Conservation (phyloP, 37 sponge, comb jelly and placozoan genomes). For the Halichondria panicea region DNA sequence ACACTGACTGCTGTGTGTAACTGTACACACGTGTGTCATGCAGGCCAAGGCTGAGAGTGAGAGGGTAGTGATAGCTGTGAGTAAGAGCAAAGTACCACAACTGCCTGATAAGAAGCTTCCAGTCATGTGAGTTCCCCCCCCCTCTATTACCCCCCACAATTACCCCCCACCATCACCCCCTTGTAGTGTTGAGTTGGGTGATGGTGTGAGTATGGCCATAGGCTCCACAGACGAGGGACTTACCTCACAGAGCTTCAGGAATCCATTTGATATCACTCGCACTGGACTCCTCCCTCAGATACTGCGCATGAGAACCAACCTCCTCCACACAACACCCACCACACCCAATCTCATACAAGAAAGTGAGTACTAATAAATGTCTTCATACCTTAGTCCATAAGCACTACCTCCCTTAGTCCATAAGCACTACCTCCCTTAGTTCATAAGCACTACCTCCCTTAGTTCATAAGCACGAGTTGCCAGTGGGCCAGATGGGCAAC, state of each 20-base stretch:
- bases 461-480: conserved; percentile 72
- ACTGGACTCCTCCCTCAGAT: conserved; percentile 63
- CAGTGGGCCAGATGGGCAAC: conserved; percentile 94
- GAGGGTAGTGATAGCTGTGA: conserved; percentile 35
- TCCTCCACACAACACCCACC: conserved; percentile 46
- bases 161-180: neutral
- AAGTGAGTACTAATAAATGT: conserved; percentile 32
- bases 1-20: neutral
- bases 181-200: conserved; percentile 60
- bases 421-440: neutral
- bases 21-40: neutral
- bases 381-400: neutral
- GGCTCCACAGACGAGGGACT: conserved; percentile 47
- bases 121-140: conserved; percentile 10
- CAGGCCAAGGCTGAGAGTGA: conserved; percentile 83
- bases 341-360: conserved; percentile 53
- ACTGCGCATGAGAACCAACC: conserved; percentile 63
- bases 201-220: conserved; percentile 54
- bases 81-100: conserved; percentile 21
- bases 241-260: conserved; percentile 61
- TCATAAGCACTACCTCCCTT: neutral
- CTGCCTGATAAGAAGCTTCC: neutral
- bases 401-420: conserved; percentile 4
- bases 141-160: neutral
- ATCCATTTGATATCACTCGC: conserved; percentile 79